phyloP scores from a whole-genome alignment of 2,113 vertebrate species.

The Centropus bengalensis region DNA sequence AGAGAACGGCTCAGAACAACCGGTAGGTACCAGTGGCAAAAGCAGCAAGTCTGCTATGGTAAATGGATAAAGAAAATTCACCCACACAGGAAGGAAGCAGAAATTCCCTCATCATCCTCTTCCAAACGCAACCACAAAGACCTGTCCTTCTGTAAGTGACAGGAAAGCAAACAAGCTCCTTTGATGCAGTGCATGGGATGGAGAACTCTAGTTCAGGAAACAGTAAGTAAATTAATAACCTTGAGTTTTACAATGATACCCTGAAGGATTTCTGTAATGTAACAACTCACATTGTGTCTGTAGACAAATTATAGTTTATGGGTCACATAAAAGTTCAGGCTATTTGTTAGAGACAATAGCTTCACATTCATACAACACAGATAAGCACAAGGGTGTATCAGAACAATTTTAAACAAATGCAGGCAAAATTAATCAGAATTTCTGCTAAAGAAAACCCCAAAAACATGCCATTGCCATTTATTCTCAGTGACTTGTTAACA shows the following conservation, averaged over 20 bases:
- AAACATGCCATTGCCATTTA: neutral
- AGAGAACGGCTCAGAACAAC: neutral
- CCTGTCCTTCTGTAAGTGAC: neutral
- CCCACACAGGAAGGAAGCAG: neutral
- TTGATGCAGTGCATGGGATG: neutral
- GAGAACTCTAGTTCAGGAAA: conserved; percentile 19
- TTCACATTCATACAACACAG: neutral
- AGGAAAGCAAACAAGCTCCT: neutral
- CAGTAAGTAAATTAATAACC: conserved; percentile 2
- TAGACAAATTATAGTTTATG: neutral
- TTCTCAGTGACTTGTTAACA: neutral
- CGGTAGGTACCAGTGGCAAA: neutral
- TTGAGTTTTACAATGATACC: neutral
- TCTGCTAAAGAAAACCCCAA: neutral
- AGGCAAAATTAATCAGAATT: neutral
- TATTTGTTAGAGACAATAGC: neutral
- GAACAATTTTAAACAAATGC: neutral
- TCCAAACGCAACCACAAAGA: neutral
- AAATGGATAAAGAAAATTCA: conserved; percentile 13
- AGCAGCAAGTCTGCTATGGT: neutral
- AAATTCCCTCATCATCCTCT: neutral
- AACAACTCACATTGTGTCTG: neutral
- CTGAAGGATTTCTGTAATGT: neutral
- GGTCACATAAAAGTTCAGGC: neutral
- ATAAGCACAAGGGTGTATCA: accelerated